Conservation (phyloP, 2,797 vertebrate genomes). For the Halcyon smyrnensis region DNA sequence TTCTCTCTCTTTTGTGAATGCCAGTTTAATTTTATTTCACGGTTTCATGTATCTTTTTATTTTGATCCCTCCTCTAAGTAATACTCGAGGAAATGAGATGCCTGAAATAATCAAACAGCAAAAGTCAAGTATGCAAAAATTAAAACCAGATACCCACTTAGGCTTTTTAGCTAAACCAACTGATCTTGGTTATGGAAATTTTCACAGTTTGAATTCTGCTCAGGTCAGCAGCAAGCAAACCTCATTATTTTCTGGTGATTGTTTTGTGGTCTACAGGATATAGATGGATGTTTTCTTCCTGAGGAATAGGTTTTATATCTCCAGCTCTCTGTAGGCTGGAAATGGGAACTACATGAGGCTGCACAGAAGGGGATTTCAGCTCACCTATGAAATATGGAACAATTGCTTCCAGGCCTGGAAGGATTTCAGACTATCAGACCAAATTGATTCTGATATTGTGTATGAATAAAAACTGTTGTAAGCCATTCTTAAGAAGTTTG, state of each 20-base stretch:
- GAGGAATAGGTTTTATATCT: slow-evolving; percentile 6
- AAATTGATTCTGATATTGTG: slow-evolving; percentile 28
- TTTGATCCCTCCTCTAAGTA: slow-evolving; percentile 29
- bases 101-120: slow-evolving; percentile 54
- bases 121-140: slow-evolving; percentile 55
- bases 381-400: slow-evolving; percentile 8
- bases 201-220: slow-evolving; percentile 57
- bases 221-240: slow-evolving; percentile 56
- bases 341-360: neutral
- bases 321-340: neutral
- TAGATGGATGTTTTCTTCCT: slow-evolving; percentile 26
- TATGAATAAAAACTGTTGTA: neutral
- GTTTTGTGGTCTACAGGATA: slow-evolving; percentile 39
- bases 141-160: slow-evolving; percentile 19
- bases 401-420: slow-evolving; percentile 11
- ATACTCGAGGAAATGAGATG: slow-evolving; percentile 12
- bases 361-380: slow-evolving; percentile 1
- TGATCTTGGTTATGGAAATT: slow-evolving; percentile 43
- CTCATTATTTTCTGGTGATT: slow-evolving; percentile 61
- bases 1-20: neutral
- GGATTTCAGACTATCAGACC: slow-evolving; percentile 6
- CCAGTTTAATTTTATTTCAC: slow-evolving; percentile 33
- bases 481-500: neutral
- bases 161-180: neutral
- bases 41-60: slow-evolving; percentile 28